Conservation (phyloP, 2,113 vertebrate genomes). For the Spheniscus mendiculus region DNA sequence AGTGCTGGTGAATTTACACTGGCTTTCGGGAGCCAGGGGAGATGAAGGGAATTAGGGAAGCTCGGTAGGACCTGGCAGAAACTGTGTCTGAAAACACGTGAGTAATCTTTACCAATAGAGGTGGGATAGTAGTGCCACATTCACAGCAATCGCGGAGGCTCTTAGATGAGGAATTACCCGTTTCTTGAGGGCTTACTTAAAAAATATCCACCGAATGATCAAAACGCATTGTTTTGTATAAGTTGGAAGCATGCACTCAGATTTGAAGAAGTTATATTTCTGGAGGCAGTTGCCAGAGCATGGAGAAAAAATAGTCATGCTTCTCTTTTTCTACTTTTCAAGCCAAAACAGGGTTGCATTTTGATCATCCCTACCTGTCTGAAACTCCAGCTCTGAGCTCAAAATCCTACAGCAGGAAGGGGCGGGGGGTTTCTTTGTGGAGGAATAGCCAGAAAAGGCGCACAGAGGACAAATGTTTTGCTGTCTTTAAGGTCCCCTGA, state of each 20-base stretch:
- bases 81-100: not conserved
- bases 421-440: too few relatives aligned
- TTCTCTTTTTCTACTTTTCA: not conserved
- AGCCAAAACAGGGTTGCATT: not conserved
- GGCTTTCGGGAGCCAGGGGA: not conserved
- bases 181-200: not conserved
- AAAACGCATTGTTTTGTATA: not conserved
- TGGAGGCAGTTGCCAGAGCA: not conserved
- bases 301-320: not conserved
- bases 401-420: not conserved
- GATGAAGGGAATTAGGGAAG: slow-evolving; percentile 21
- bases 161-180: not conserved
- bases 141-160: not conserved
- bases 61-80: slow-evolving; percentile 14
- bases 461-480: not conserved
- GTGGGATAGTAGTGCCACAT: not conserved
- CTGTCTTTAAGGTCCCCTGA: not conserved
- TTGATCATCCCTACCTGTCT: not conserved
- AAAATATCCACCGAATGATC: not conserved
- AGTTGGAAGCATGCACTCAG: not conserved
- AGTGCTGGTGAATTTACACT: not conserved
- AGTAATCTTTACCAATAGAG: not conserved
- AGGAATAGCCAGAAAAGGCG: accelerated
- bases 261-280: not conserved
- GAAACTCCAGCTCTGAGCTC: not conserved